Percentiles rank a stretch among this genome's conserved stretches.
These are phyloP conservation scores for Acanthosepion esculentum DNA, from an alignment of 2,888 invertebrate genomes.

Conservation along the genomic window DNA sequence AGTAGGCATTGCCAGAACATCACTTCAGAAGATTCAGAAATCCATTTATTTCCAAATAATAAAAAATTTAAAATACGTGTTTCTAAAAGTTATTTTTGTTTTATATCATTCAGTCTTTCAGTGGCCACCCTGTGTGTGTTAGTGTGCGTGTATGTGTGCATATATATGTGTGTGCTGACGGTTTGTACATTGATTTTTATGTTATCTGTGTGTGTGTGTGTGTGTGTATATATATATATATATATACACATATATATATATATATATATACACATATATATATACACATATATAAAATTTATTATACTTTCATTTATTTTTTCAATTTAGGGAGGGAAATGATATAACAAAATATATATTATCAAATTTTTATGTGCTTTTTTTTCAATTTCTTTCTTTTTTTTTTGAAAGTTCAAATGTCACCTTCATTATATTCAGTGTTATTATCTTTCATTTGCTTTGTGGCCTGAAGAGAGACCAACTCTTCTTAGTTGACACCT, in stretches of 20 bases:
- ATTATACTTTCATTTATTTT: neutral
- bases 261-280: neutral
- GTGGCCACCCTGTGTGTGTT: too few relatives aligned
- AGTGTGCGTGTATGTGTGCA: too few relatives aligned
- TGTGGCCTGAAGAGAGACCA: neutral
- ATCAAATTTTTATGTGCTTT: neutral
- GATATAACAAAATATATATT: conserved; percentile 25
- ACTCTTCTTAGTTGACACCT: neutral
- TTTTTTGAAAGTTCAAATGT: neutral
- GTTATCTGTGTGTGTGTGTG: neutral
- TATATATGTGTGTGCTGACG: too few relatives aligned
- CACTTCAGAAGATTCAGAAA: too few relatives aligned
- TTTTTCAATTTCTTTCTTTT: neutral
- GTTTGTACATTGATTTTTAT: too few relatives aligned
- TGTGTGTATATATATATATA: neutral
- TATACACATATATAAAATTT: neutral
- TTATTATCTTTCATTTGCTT: neutral
- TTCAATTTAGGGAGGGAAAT: neutral
- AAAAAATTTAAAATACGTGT: too few relatives aligned
- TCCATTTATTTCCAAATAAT: too few relatives aligned
- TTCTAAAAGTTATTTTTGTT: too few relatives aligned
- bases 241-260: conserved; percentile 25
- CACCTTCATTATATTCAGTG: too few relatives aligned
- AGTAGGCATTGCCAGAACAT: too few relatives aligned
- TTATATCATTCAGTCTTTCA: too few relatives aligned